Conservation (phyloP, 2,888 invertebrate species). For the Gortyna flavago region DNA sequence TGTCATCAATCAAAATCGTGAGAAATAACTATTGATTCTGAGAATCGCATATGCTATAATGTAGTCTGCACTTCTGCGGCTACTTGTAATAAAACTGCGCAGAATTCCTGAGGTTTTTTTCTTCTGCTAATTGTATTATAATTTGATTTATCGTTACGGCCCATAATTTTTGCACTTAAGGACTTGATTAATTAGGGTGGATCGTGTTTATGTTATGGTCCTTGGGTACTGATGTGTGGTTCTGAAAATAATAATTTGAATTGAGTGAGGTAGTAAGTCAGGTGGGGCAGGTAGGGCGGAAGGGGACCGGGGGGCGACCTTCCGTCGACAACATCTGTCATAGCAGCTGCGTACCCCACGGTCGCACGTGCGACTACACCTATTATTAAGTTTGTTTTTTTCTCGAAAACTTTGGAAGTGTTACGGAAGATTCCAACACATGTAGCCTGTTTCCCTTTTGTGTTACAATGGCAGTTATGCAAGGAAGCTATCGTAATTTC, state of each 20-base stretch:
- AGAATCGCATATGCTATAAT: constrained; percentile 50
- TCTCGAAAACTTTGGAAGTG: constrained; percentile 74
- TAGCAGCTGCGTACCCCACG: constrained; percentile 83
- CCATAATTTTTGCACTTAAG: constrained; percentile 50
- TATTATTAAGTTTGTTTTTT: constrained; percentile 85
- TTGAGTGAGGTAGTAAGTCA: constrained; percentile 73
- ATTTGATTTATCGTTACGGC: constrained; percentile 48
- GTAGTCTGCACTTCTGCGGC: constrained; percentile 41
- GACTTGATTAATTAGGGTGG: constrained; percentile 53
- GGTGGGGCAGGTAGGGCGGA: constrained; percentile 80
- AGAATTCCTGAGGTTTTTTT: constrained; percentile 16
- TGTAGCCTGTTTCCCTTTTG: constrained; percentile 21
- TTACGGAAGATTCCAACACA: constrained; percentile 72
- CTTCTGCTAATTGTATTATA: constrained; percentile 29
- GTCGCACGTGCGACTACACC: constrained; percentile 87
- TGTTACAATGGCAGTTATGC: constrained; percentile 29
- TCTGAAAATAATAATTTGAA: constrained; percentile 56
- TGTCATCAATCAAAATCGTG: constrained; percentile 45
- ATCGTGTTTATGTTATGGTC: constrained; percentile 57
- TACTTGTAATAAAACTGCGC: constrained; percentile 51
- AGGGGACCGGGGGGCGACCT: constrained; percentile 67
- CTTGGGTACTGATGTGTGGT: constrained; percentile 66
- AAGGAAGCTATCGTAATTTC: constrained; percentile 11
- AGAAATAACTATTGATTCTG: constrained; percentile 59
- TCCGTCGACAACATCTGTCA: constrained; percentile 87